Base-by-base conservation (phyloP, 2,797 vertebrate genomes). In the Phaenicophaeus curvirostris region DNA sequence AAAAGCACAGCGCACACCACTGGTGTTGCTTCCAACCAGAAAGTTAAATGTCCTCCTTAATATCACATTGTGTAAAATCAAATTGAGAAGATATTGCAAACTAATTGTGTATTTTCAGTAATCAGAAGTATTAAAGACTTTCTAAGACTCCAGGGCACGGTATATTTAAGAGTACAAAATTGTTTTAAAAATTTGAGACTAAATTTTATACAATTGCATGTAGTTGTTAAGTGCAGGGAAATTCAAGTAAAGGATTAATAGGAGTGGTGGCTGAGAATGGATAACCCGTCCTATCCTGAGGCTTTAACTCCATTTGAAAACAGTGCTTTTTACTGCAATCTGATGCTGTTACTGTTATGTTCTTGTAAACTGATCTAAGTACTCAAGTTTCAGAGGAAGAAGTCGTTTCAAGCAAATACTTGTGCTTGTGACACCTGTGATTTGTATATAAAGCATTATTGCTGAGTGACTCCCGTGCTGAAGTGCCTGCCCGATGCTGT, bases 21-120 rank as follows among this genome's bases (percentile, higher is more conserved):
- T 30, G 50, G 63, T 30, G 79, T 85, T 71, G 35, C 33, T 87
- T 90, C 80, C 89, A 90, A 28, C 95, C 65, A 92, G 61, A 75
- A 65, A 77, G 6, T 31, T 39, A 73, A 86, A 33, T 6, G 4
- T 68, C n/a, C 48, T 54, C 33, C 59, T 28, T 13, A 28, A 18
- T 39, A 78, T 19, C 30, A 23, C 24, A 31, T 17, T 21, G 21
- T 1, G 5, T 63, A 55, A 87, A 93, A 72, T 46, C 3, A 5
- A 62, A 74, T 27, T 28, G 39, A 27, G 8, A 54, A 42, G 35
- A 13, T 21, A 15, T 0, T 24, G 12, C 13, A 5, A 53, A 85
- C 6, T 17, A 48, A 35, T 17, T 39, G 24, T 37, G n/a, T 65
- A 13, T 86, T 88, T 84, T 69, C 67, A 37, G 58, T 33, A 82